Conservation (phyloP, 2,113 vertebrate genomes). For the Neolamprologus ventralis region DNA sequence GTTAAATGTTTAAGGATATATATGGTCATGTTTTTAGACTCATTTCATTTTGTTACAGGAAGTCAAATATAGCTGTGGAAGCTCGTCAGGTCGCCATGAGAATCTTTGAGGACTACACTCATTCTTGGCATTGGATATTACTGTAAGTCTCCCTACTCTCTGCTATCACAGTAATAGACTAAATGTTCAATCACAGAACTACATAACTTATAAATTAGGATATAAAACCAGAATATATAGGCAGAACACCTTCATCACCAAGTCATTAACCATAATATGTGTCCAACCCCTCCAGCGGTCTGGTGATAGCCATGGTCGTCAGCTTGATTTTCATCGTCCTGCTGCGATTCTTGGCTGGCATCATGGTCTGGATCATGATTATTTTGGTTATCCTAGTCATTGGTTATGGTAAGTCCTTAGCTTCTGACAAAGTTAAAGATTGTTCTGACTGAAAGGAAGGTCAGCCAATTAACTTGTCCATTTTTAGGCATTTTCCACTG, state of each 20-base stretch:
- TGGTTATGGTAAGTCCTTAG: constrained; percentile 77
- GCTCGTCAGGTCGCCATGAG: constrained; percentile 86
- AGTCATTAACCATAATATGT: background rate
- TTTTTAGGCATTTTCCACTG: constrained; percentile 88
- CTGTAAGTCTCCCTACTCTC: constrained; percentile 69
- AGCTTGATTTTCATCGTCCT: constrained; percentile 88
- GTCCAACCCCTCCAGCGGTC: constrained; percentile 68
- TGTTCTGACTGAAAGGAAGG: rapidly evolving
- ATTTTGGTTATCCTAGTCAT: constrained; percentile 84
- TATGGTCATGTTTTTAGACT: background rate
- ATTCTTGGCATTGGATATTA: constrained; percentile 94
- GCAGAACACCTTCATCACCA: rapidly evolving
- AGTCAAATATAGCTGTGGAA: constrained; percentile 82
- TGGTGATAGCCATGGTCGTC: constrained; percentile 84
- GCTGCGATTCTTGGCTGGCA: constrained; percentile 82
- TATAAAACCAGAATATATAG: background rate
- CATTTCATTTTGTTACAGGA: constrained; percentile 58
- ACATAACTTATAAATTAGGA: background rate
- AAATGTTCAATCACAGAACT: background rate
- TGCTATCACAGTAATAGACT: background rate
- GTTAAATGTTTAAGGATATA: background rate
- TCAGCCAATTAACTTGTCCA: background rate
- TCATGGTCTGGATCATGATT: constrained; percentile 95
- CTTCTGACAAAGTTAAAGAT: background rate
- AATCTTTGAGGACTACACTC: constrained; percentile 93